phyloP scores from a whole-genome alignment of 2,888 invertebrate genomes.

The Lasiommata megera region DNA sequence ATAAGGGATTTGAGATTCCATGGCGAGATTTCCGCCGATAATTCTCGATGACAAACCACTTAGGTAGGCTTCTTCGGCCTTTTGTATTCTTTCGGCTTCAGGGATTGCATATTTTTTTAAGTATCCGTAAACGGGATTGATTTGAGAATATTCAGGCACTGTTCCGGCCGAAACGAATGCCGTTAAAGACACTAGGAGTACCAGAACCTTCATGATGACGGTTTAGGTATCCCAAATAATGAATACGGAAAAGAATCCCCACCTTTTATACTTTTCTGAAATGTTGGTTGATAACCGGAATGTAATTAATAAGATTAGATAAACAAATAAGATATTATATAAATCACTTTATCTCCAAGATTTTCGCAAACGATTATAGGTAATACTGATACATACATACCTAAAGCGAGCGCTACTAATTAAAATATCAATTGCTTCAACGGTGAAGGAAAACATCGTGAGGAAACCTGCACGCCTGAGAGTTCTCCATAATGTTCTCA shows the following conservation, averaged over 20 bases:
- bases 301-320: constrained; percentile 4
- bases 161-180: constrained; percentile 4
- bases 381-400: too few species aligned
- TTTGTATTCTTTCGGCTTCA: constrained; percentile 43
- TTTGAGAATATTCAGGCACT: neutral
- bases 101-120: constrained; percentile 47
- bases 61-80: constrained; percentile 41
- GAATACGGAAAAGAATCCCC: neutral
- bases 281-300: neutral
- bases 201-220: constrained; percentile 27
- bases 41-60: constrained; percentile 36
- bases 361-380: too few species aligned
- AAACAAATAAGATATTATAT: too few species aligned
- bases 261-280: constrained; percentile 13
- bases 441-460: too few species aligned
- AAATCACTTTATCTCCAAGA: too few species aligned
- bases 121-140: constrained; percentile 45
- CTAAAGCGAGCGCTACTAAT: too few species aligned
- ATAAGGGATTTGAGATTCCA: constrained; percentile 44
- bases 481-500: too few species aligned
- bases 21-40: constrained; percentile 40
- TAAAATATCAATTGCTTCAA: too few species aligned
- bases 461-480: too few species aligned
- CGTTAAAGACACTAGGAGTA: constrained; percentile 15
- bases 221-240: neutral